Base-by-base conservation (phyloP, 2,797 vertebrate species). In the Meriones psammophilus region DNA sequence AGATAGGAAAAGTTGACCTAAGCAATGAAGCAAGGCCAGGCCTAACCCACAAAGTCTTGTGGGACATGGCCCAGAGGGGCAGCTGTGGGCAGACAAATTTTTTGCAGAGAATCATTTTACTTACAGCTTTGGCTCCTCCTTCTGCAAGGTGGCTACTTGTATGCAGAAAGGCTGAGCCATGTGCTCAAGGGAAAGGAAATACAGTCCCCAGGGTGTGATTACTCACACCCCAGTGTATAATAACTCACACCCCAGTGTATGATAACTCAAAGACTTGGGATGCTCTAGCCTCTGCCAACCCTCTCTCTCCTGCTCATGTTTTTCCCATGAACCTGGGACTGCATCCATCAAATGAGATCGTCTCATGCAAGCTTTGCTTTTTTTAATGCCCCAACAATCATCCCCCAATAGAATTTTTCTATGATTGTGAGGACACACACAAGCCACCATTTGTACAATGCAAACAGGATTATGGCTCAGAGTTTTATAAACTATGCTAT, bases 401-500 rank as follows among this genome's bases (percentile, higher is more conserved):
- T 74, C 42, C 79, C 84, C 73, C 80, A 42, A 39, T 8, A 30
- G 33, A 83, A 74, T 85, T 88, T 90, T 60, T 92, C 26, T 42
- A 50, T 68, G 80, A 79, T 81, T 81, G 5, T 92, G 46, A 88
- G 62, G 81, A 89, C 7, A 85, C 54, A 92, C 8, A 71, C 9
- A 84, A 87, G 66, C n/a, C 80, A 77, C 30, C 83, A 92, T 83
- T 90, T 94, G 76, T 71, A 77, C 64, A 50, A 50, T 50, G 18
- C 58, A 33, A 86, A 77, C 42, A 66, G 54, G 74, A 68, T 83
- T 62, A 84, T 9, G 79, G 68, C 33, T 89, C 50, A 50, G 88
- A 83, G 90, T 78, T 95, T 56, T 95, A 17, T 33, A 88, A 92
- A 89, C 33, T 54, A 86, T 14, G 79, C 46, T 74, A 92, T n/a